These are phyloP conservation scores for Girardia tigrina DNA, from an alignment of 2,888 invertebrate species.

Conservation along the genomic window DNA sequence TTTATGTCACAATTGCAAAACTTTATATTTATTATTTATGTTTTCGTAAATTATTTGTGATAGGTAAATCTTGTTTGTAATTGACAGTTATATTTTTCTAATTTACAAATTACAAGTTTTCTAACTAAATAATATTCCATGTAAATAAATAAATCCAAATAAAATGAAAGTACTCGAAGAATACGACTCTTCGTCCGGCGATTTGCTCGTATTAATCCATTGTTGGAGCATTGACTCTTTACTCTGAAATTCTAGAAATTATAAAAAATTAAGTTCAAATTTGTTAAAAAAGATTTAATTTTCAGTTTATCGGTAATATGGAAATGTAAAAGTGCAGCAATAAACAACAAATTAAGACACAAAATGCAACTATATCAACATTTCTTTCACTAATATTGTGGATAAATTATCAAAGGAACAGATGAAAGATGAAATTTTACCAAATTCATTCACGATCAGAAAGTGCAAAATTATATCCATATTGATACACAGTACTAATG, in stretches of 20 bases:
- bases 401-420: not conserved
- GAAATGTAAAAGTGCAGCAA: not conserved
- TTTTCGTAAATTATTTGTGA: no score
- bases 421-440: no score
- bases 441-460: no score
- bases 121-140: no score
- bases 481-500: no score
- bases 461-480: no score
- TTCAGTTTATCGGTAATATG: not conserved
- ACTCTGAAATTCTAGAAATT: not conserved
- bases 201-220: not conserved
- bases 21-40: no score
- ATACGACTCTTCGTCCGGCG: not conserved
- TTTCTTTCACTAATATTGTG: not conserved
- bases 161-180: not conserved
- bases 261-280: not conserved
- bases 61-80: no score
- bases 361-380: slow-evolving; percentile 6
- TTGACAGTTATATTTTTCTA: no score
- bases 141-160: not conserved
- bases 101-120: no score
- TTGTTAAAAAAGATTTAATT: not conserved
- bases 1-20: no score
- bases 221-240: slow-evolving; percentile 4
- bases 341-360: not conserved